Base-by-base conservation (phyloP, 1,140 invertebrate genomes). In the Brachionus manjavacas region DNA sequence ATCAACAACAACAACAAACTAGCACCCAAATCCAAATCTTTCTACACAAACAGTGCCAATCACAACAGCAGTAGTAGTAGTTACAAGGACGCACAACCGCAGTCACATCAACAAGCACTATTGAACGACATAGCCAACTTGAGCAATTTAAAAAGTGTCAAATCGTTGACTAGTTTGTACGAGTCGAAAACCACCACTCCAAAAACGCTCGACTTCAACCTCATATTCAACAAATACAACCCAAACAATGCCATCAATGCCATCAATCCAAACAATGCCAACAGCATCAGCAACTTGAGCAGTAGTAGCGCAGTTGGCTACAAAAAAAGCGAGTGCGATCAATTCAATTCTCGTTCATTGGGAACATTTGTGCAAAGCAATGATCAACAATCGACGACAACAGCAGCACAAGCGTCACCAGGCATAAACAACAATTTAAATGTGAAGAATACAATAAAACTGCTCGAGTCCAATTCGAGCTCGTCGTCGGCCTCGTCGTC, bases 101-200 rank as follows among this genome's bases (percentile, higher is more conserved):
- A 9, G 25, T 25, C n/a, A n/a, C n/a, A 20, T 28, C n/a, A 76
- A 25, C 39, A 74, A 74, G 9, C 70, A 43, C 11, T 41, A 11
- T 60, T 64, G 6, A 46, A 81, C n/a, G 79, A 81, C 31, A 81
- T 81, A 64, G 79, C 41, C 39, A 41, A 39, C 28, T 81, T 68
- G 60, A 31, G 52, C 31, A 81, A 76, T 76, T 76, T 81, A 46
- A 81, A 81, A 68, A 81, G 79, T 25, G 79, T 81, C 9, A 81
- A 81, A 64, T 81, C 79, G 12, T 39, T 81, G 23, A 81, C 79
- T 23, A 81, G 41, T 81, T 64, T 81, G 35, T 81, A 81, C 52
- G 79, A 81, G 39, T 81, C 79, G 4, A 81, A 64, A 23, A 14
- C 31, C 1, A 8, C 1, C 12, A 35, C 76, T 3, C n/a, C 7